A percentile compares a stretch with the other conserved stretches of the same genome.
Evolutionary conservation across 2,888 invertebrate genomes (phyloP).

Genomic region (Dicycla oo): DNA sequence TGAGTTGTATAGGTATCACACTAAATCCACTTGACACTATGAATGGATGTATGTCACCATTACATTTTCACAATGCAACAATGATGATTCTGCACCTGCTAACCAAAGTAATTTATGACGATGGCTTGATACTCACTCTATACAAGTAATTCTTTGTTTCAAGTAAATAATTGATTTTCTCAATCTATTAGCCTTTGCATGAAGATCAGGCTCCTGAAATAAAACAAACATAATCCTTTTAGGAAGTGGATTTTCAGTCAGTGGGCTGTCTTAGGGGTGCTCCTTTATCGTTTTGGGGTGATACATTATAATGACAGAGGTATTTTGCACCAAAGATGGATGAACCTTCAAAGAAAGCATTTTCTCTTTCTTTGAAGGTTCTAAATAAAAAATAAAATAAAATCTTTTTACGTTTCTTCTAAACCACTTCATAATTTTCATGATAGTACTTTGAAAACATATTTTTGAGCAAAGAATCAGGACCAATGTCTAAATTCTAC

Average conservation of each 20-base stretch:
- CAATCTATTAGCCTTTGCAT: constrained; percentile 51
- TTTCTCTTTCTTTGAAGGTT: too few relatives aligned
- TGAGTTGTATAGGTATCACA: too few relatives aligned
- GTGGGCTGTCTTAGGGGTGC: too few relatives aligned
- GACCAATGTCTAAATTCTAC: too few relatives aligned
- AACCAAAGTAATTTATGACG: neutral
- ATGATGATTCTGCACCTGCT: neutral
- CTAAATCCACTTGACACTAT: too few relatives aligned
- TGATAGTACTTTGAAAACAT: neutral
- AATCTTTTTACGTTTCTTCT: neutral
- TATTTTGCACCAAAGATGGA: neutral
- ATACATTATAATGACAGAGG: neutral
- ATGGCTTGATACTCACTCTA: constrained; percentile 74
- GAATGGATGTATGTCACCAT: neutral
- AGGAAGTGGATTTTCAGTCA: neutral
- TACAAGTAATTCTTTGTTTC: constrained; percentile 77
- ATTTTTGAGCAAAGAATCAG: too few relatives aligned
- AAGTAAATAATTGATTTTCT: constrained; percentile 61
- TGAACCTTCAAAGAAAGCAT: neutral
- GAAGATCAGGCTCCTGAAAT: constrained; percentile 63
- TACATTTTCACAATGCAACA: neutral
- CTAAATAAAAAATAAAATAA: too few relatives aligned
- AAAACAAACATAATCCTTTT: constrained; percentile 12
- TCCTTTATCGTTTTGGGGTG: neutral
- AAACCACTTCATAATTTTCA: neutral